Evolutionary conservation across 2,888 invertebrate genomes (phyloP).

Genomic region (Mythimna vitellina): DNA sequence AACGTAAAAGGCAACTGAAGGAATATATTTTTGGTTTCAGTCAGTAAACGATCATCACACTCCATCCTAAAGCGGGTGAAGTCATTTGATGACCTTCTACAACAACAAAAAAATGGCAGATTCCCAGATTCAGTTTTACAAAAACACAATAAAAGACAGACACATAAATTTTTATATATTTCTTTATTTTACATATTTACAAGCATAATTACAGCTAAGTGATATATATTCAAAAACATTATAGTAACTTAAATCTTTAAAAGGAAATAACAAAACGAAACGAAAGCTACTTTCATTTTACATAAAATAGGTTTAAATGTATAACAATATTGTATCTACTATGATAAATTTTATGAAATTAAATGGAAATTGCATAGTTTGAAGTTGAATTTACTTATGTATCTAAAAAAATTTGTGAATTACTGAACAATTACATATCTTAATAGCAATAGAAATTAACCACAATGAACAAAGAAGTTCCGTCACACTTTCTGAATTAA

Average conservation of each 20-base stretch:
- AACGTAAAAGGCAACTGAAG: too few relatives aligned
- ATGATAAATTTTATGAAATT: constrained; percentile 28
- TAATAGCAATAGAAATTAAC: constrained; percentile 47
- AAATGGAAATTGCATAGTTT: constrained; percentile 22
- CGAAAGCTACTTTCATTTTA: constrained; percentile 55
- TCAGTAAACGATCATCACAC: too few relatives aligned
- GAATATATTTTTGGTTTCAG: too few relatives aligned
- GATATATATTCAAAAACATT: constrained; percentile 65
- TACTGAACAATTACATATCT: constrained; percentile 46
- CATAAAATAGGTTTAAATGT: constrained; percentile 46
- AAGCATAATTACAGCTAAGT: constrained; percentile 81
- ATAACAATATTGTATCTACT: constrained; percentile 48
- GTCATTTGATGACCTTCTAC: too few relatives aligned
- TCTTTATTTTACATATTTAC: constrained; percentile 89
- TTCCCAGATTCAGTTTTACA: background rate
- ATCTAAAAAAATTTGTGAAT: constrained; percentile 39
- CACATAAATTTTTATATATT: constrained; percentile 52
- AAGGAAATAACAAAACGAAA: constrained; percentile 65
- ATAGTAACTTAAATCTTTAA: constrained; percentile 55
- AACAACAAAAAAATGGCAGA: too few relatives aligned
- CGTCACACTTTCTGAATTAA: constrained; percentile 69
- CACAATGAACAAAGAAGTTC: constrained; percentile 64
- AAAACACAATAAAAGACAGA: constrained; percentile 22
- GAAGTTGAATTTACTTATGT: constrained; percentile 31
- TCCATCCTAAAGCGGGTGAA: too few relatives aligned